Conservation (phyloP, 2,888 invertebrate genomes). For the Caenorhabditis doughertyi region DNA sequence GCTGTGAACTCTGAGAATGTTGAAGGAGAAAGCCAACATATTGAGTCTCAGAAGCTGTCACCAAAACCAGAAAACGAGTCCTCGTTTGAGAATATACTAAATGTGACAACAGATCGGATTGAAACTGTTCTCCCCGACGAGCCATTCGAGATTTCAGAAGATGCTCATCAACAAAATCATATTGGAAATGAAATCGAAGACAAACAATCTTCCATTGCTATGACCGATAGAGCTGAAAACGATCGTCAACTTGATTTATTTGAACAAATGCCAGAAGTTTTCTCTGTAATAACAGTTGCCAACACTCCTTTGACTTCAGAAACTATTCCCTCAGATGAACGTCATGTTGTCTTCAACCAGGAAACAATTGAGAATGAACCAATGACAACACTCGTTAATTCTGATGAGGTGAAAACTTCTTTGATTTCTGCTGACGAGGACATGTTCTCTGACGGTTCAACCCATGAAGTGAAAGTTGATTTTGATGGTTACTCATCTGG, state of each 20-base stretch:
- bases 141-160: too few relatives aligned
- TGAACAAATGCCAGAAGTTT: conserved; percentile 5
- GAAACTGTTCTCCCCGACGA: too few relatives aligned
- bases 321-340: not conserved
- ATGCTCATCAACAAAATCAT: too few relatives aligned
- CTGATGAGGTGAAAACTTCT: conserved; percentile 48
- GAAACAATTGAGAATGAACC: conserved; percentile 27
- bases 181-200: too few relatives aligned
- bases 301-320: too few relatives aligned
- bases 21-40: too few relatives aligned
- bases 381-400: conserved; percentile 51
- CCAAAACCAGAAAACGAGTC: too few relatives aligned
- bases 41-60: too few relatives aligned
- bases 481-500: conserved; percentile 58
- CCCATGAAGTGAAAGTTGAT: conserved; percentile 51
- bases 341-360: conserved; percentile 23
- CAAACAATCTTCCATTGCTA: not conserved
- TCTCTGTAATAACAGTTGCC: conserved; percentile 20
- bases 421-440: conserved; percentile 15
- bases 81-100: too few relatives aligned
- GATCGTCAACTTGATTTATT: not conserved
- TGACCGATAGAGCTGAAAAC: not conserved
- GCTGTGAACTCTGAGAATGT: too few relatives aligned
- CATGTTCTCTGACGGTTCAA: conserved; percentile 30
- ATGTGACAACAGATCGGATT: too few relatives aligned